phyloP scores from a whole-genome alignment of 2,797 vertebrate species.

The Phrynocephalus forsythii region DNA sequence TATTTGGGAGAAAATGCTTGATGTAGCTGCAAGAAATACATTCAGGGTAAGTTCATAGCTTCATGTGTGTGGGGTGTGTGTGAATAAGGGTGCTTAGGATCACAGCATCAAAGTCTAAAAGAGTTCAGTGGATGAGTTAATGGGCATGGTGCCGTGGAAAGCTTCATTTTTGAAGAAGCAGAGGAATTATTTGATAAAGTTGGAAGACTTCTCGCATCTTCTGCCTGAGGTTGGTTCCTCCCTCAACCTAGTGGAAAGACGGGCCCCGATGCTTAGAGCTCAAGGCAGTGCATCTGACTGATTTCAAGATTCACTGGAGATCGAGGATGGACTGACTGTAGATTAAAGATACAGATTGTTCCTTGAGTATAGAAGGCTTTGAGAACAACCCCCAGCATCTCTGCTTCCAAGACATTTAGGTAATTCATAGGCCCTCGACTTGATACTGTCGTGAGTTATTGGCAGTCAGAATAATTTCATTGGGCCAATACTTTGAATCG shows the following conservation, averaged over 20 bases:
- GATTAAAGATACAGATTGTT: background rate
- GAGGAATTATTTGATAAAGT: background rate
- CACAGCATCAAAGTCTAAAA: background rate
- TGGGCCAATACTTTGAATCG: background rate
- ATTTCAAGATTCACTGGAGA: background rate
- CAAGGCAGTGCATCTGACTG: background rate
- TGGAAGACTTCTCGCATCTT: background rate
- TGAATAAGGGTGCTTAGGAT: background rate
- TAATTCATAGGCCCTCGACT: too few relatives aligned
- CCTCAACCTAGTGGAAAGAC: background rate
- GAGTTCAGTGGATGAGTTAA: background rate
- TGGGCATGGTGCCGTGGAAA: background rate
- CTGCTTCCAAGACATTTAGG: background rate
- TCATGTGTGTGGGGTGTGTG: background rate
- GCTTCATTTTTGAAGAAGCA: too few relatives aligned
- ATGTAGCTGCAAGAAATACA: background rate
- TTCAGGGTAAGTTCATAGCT: background rate
- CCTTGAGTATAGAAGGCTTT: background rate
- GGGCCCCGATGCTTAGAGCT: background rate
- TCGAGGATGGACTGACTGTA: background rate
- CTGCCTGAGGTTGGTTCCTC: background rate
- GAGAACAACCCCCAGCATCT: background rate
- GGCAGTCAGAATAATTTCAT: background rate
- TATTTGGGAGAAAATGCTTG: background rate
- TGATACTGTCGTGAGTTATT: background rate